Base-by-base conservation (phyloP, 2,888 invertebrate genomes). In the Polyommatus icarus region DNA sequence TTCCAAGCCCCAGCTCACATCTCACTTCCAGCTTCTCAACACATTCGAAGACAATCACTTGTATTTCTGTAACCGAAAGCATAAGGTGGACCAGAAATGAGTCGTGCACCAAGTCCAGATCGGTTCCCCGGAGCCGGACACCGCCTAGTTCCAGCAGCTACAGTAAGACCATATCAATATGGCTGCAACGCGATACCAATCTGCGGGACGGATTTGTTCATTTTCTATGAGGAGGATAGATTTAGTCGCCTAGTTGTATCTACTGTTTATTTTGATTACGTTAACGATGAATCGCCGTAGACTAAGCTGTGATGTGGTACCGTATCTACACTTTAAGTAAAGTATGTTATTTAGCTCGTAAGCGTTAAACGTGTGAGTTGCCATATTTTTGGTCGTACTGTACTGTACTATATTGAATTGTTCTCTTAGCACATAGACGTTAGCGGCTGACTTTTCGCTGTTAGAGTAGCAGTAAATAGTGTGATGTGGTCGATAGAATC, bases 1-100 rank as follows among this genome's bases (percentile, higher is more conserved):
- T 90, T 90, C 91, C 90, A 90, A 92, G 92, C 92, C 92, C 92
- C 90, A 92, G 92, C 91, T 91, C 92, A 93, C 93, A 94, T 92
- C 90, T 92, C 93, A 93, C 93, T 88, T 87, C 91, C 92, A 93
- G 93, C 93, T 94, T 93, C 90, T 92, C 92, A 90, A 91, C 89
- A 92, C 92, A 92, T 91, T 89, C 87, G 88, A 89, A 87, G 87
- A 88, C 87, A 86, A 88, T 91, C 91, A 92, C 91, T 88, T 87
- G 90, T 89, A 90, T 89, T 83, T 84, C 80, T 87, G 92, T 92
- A 91, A 92, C 92, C 93, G 92, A 91, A 91, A 90, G 92, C 91
- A 91, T 85, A 91, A 89, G 91, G 91, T 89, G 87, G 90, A 90
- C 88, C 86, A 67, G 67, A 85, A 87, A 85, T 84, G 82, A 81